Evolutionary conservation across 1,140 invertebrate genomes (phyloP).

Genomic region (Sarcophaga bullata): DNA sequence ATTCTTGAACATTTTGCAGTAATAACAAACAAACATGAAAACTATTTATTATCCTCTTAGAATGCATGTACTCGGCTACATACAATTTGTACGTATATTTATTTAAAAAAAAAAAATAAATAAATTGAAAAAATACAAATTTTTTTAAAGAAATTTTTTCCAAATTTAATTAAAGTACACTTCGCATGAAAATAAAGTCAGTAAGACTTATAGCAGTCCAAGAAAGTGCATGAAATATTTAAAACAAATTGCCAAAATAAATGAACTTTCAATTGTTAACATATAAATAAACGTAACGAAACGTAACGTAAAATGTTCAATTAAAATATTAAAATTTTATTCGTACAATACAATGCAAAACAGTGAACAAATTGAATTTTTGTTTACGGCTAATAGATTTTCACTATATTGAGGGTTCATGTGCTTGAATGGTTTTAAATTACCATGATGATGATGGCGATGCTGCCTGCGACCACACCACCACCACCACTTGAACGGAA

Average conservation of each 20-base stretch:
- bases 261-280: neutral
- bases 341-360: neutral
- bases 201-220: neutral
- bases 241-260: conserved; percentile 6
- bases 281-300: neutral
- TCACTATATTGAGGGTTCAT: neutral
- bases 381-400: neutral
- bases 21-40: neutral
- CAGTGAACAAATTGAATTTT: conserved; percentile 2
- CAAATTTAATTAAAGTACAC: neutral
- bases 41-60: conserved; percentile 22
- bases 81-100: too few relatives aligned
- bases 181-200: neutral
- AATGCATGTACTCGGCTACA: neutral
- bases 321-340: too few relatives aligned
- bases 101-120: neutral
- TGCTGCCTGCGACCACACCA: too few relatives aligned
- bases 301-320: too few relatives aligned
- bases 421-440: conserved; percentile 9
- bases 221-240: neutral
- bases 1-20: neutral
- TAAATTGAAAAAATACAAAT: neutral
- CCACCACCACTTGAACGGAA: conserved; percentile 1
- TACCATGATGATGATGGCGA: neutral
- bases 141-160: neutral